Evolutionary conservation across 2,888 invertebrate species (phyloP), one percentile per base, ranked within the genome.

Genomic region (Scaptomyza caliginosa): DNA sequence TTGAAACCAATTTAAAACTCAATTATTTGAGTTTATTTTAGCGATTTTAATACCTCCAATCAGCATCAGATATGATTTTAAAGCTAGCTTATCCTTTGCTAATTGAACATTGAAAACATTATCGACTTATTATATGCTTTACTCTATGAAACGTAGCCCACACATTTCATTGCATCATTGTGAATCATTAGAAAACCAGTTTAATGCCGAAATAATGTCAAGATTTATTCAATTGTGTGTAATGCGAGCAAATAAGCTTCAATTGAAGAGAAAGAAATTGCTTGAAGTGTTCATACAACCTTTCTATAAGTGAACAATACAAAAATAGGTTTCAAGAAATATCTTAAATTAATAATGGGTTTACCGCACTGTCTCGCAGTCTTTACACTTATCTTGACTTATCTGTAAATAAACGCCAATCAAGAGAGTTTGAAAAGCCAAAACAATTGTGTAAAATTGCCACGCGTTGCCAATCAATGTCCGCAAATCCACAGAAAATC

Each of bases 381-480:
- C n/a, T n/a, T n/a, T 32, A 19, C 0, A 2, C n/a, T 7, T 32
- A 32, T 2, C 13, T 32, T 32, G 7, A 13, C 2, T 23, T 4
- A 42, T 48, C 40, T 34, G 26, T 8, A 42, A 24, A 32, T 19
- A 48, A 38, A 28, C 2, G n/a, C 3, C n/a, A 50, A 32, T 50
- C 23, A 67, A 30, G 3, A 3, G n/a, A n/a, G n/a, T n/a, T n/a
- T n/a, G n/a, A n/a, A n/a, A n/a, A n/a, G n/a, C n/a, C 1, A 3
- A 24, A n/a, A 30, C 4, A 10, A 46, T 19, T 34, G 34, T 34
- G 49, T 36, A n/a, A 24, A 17, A 21, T 24, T 45, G 64, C 34
- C 64, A 67, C 67, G 54, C 57, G 50, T 17, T 11, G 19, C 19
- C 36, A 58, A 58, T 45, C 66, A 38, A 51, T 50, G 28, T 5